Percentiles rank a stretch among this genome's conserved stretches.
phyloP scores from a whole-genome alignment of 2,888 invertebrate genomes.

The Monochamus alternatus region DNA sequence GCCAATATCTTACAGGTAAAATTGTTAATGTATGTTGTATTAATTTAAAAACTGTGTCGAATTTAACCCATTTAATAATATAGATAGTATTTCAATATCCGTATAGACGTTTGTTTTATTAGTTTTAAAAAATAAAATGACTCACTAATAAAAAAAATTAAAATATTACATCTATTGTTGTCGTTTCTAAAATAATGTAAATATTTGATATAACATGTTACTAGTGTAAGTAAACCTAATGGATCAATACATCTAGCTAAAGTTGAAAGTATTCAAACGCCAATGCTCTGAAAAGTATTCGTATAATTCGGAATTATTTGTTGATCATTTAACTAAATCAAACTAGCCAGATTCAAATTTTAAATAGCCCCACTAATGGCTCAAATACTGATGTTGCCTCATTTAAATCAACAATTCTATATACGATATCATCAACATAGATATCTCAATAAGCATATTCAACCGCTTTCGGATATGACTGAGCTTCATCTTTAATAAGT shows the following conservation, averaged over 20 bases:
- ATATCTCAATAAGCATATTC: not conserved
- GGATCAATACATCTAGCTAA: conserved; percentile 12
- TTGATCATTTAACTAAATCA: not conserved
- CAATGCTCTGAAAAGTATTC: not conserved
- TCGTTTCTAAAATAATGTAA: not conserved
- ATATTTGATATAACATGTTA: conserved; percentile 10
- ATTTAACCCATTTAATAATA: too few relatives aligned
- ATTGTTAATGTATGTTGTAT: too few relatives aligned
- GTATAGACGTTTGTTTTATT: too few relatives aligned
- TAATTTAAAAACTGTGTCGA: too few relatives aligned
- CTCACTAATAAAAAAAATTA: too few relatives aligned
- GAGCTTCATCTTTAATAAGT: conserved; percentile 1
- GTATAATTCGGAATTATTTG: not conserved
- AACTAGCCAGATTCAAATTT: not conserved
- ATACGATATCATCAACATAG: conserved; percentile 3
- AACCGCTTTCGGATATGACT: not conserved
- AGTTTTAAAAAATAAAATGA: too few relatives aligned
- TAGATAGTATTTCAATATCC: too few relatives aligned
- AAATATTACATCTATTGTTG: too few relatives aligned
- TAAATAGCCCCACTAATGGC: not conserved
- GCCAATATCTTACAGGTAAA: conserved; percentile 84
- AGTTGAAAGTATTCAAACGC: not conserved
- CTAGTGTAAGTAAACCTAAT: not conserved
- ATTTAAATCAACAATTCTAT: not conserved
- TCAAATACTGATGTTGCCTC: conserved; percentile 10